Base-by-base conservation (phyloP, 2,888 invertebrate species). In the Drosophila cognata region DNA sequence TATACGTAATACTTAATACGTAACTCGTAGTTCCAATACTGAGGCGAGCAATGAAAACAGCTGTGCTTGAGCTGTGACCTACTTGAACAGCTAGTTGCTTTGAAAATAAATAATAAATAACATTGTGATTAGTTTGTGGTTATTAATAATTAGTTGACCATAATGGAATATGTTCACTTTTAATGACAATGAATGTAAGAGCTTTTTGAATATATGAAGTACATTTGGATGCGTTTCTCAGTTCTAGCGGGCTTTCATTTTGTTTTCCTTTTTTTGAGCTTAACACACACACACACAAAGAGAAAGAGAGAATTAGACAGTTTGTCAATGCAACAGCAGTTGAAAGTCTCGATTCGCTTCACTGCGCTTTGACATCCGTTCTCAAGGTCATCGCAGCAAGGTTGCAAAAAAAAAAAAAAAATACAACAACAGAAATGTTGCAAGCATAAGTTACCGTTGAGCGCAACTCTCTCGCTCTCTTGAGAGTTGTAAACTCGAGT, bases 381-480 rank as follows among this genome's bases (percentile, higher is more conserved):
- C 51, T 71, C 77, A 78, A 78, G 77, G 79, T 78, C 78, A 56
- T 31, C 43, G 31, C 53, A 66, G 16, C 36, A 61, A 28, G 33
- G 25, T 57, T 52, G 43, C 46, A n/a, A 41, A 52, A 31, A 31
- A 51, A 28, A 51, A 36, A n/a, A 29, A 29, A 53, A 10, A 31
- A 35, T 6, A 21, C 36, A 16, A 21, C 16, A 53, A 33, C 21
- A 46, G 13, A 43, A 10, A 5, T 74, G 57, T 46, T 52, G 66
- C 55, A 71, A 63, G 43, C 53, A 43, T 31, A 36, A 28, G 35
- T 43, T 51, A 41, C 50, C 64, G 41, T 35, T 65, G 63, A 61
- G 65, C 10, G 52, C 31, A 41, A 4, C 3, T 50, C 31, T 56
- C 29, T 41, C 41, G 16, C 31, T 8, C 53, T 56, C 41, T 62